Evolutionary conservation across 2,797 vertebrate genomes (phyloP).

Genomic region (Intellagama lesueurii): DNA sequence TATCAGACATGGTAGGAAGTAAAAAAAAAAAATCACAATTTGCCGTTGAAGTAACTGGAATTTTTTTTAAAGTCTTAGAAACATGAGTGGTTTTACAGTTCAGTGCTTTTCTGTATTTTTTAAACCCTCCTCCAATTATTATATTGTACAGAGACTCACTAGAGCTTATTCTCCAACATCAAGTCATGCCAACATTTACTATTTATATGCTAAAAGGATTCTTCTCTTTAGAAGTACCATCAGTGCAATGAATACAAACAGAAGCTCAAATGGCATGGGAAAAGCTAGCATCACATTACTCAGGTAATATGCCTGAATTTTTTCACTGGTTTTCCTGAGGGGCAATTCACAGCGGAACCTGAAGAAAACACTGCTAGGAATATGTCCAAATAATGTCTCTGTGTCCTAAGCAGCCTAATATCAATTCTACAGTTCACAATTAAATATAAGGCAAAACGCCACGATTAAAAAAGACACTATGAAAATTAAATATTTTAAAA

Average conservation of each 20-base stretch:
- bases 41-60: background rate
- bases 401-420: background rate
- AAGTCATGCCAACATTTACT: constrained; percentile 46
- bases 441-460: background rate
- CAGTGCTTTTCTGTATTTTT: constrained; percentile 50
- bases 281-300: constrained; percentile 1
- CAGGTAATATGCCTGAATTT: constrained; percentile 33
- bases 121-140: constrained; percentile 50
- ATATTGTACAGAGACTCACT: constrained; percentile 44
- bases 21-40: constrained; percentile 34
- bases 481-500: background rate
- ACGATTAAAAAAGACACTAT: background rate
- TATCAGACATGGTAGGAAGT: background rate
- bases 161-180: constrained; percentile 29
- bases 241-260: background rate
- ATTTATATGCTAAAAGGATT: constrained; percentile 19
- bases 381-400: background rate
- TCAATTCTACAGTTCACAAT: background rate
- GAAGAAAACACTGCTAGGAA: background rate
- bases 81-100: constrained; percentile 38
- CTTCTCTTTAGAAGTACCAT: constrained; percentile 20
- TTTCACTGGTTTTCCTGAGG: constrained; percentile 31
- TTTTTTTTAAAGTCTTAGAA: constrained; percentile 40
- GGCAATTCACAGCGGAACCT: constrained; percentile 16
- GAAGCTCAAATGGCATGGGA: constrained; percentile 39